phyloP scores from a whole-genome alignment of 23 tunicate genomes.

The Halocynthia roretzi region DNA sequence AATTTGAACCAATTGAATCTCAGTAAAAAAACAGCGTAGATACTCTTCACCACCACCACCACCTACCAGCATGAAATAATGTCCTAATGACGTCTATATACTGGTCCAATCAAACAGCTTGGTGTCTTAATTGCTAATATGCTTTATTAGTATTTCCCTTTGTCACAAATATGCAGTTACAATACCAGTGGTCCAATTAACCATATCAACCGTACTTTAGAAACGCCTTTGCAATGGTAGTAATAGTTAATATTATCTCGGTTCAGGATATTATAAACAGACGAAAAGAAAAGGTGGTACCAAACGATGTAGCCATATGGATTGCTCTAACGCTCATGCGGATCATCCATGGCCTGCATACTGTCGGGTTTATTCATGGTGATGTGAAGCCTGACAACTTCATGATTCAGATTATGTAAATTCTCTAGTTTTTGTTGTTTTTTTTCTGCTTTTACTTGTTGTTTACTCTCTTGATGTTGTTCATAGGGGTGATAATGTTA shows the following conservation, averaged over 20 bases:
- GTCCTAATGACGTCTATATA: too few species aligned
- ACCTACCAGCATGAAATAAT: too few species aligned
- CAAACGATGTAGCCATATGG: constrained; percentile 6
- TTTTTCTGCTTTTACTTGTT: background rate
- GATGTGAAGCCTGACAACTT: constrained; percentile 91
- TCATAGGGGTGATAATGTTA: background rate
- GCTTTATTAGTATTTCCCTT: too few species aligned
- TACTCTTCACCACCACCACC: too few species aligned
- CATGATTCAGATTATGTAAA: constrained; percentile 22
- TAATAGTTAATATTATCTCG: background rate
- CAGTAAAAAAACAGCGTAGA: too few species aligned
- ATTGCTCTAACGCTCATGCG: constrained; percentile 26
- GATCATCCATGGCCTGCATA: constrained; percentile 56
- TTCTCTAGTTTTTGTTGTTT: background rate
- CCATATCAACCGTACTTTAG: too few species aligned
- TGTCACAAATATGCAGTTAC: too few species aligned
- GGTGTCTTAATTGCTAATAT: too few species aligned
- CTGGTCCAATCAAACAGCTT: too few species aligned
- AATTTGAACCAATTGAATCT: too few species aligned
- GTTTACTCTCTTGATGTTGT: background rate
- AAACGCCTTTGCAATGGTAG: background rate
- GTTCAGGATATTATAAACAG: background rate
- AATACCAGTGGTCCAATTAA: too few species aligned
- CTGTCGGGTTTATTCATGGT: constrained; percentile 63
- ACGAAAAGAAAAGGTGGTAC: background rate